phyloP scores from a whole-genome alignment of 2,113 vertebrate species.

The Herpailurus yagouaroundi region DNA sequence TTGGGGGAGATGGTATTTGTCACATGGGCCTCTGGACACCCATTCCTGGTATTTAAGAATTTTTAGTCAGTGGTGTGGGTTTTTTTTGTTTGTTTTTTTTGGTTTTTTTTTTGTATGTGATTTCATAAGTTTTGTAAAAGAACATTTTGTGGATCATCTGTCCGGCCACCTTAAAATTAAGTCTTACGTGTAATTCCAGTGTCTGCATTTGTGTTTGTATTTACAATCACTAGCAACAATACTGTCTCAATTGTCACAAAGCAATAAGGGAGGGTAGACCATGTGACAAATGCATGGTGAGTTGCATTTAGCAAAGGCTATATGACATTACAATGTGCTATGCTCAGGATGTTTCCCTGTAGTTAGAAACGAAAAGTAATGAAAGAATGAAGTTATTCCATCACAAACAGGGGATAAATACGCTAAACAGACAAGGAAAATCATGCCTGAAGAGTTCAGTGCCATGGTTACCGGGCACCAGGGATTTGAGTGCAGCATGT shows the following conservation, averaged over 20 bases:
- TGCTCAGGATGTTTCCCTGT: background rate
- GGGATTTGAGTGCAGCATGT: background rate
- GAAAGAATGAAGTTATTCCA: background rate
- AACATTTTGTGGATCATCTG: background rate
- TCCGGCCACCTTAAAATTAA: background rate
- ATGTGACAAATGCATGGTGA: background rate
- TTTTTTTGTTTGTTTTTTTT: background rate
- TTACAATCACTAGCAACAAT: background rate
- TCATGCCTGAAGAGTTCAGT: fast-evolving
- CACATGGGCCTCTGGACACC: background rate
- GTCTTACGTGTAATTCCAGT: background rate
- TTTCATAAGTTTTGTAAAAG: background rate
- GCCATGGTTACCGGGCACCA: fast-evolving
- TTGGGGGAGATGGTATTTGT: background rate
- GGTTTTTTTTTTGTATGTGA: background rate
- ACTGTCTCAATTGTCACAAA: background rate
- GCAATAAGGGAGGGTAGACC: background rate
- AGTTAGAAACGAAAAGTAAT: background rate
- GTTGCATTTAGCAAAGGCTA: background rate
- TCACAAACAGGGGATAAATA: fast-evolving
- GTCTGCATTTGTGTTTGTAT: background rate
- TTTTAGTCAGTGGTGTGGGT: background rate
- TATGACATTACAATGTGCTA: background rate
- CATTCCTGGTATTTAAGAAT: background rate
- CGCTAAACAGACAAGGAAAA: fast-evolving